Conservation (phyloP, 2,888 invertebrate species). For the Drosophila eohydei region DNA sequence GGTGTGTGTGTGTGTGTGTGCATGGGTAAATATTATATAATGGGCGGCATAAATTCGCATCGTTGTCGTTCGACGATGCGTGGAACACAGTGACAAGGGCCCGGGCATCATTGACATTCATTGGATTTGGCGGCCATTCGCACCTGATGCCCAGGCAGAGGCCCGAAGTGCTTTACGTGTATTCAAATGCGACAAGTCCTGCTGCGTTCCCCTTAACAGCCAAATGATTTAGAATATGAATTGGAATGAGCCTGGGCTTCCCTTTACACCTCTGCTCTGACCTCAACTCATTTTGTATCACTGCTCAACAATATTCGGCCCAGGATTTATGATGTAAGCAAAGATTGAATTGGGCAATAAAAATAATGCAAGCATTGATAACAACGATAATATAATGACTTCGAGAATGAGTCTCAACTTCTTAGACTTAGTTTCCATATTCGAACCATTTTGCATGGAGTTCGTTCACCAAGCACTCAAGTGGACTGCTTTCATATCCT, state of each 20-base stretch:
- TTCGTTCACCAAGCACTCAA: too few species aligned
- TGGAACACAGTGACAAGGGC: constrained; percentile 46
- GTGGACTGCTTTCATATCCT: too few species aligned
- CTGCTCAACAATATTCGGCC: neutral
- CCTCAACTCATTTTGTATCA: constrained; percentile 8
- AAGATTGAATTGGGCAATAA: neutral
- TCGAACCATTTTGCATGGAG: too few species aligned
- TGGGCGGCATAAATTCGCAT: constrained; percentile 56
- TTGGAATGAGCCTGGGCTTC: neutral
- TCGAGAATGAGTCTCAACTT: neutral
- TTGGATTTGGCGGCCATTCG: constrained; percentile 76
- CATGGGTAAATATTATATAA: constrained; percentile 22
- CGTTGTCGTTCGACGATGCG: constrained; percentile 35
- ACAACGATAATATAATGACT: neutral
- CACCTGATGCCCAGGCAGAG: constrained; percentile 68
- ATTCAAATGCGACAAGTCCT: constrained; percentile 53
- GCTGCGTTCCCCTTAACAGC: constrained; percentile 42
- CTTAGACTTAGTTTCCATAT: too few species aligned
- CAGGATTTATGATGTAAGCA: constrained; percentile 1
- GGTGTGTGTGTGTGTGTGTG: neutral
- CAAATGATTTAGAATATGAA: constrained; percentile 51
- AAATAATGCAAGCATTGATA: neutral
- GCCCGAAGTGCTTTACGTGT: constrained; percentile 55
- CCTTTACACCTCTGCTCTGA: neutral
- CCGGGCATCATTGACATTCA: constrained; percentile 78